phyloP scores from a whole-genome alignment of 53 echinoderm and acorn worm genomes.

The Astropecten irregularis region DNA sequence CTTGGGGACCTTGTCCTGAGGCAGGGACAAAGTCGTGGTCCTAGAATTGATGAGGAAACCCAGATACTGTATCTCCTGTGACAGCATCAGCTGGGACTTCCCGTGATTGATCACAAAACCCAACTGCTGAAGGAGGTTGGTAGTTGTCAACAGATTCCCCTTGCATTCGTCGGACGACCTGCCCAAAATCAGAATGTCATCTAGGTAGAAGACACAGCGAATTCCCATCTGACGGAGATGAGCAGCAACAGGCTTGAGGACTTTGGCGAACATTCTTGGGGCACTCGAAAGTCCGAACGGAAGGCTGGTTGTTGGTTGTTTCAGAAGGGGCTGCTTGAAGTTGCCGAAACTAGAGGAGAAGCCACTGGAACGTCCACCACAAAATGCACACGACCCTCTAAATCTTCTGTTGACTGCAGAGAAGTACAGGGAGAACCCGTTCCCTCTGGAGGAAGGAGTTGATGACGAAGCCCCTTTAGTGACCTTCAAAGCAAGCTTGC shows the following conservation, averaged over 20 bases:
- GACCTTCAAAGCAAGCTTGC: background rate
- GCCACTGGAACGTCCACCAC: background rate
- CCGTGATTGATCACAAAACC: background rate
- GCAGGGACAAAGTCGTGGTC: background rate
- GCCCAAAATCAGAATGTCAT: slow-evolving; percentile 8
- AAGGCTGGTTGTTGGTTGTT: background rate
- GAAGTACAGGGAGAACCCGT: background rate
- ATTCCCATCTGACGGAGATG: slow-evolving; percentile 21
- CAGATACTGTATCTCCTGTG: background rate
- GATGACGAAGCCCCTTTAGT: background rate
- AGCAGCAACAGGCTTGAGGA: slow-evolving; percentile 9
- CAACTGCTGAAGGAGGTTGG: background rate
- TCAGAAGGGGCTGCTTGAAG: background rate
- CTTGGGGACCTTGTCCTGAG: background rate
- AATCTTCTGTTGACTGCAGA: slow-evolving; percentile 3
- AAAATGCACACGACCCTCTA: background rate
- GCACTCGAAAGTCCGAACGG: slow-evolving; percentile 48
- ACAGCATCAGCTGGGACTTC: background rate
- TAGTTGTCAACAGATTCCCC: background rate
- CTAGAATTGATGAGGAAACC: slow-evolving; percentile 14
- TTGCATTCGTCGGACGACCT: slow-evolving; percentile 18
- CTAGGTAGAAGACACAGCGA: slow-evolving; percentile 17
- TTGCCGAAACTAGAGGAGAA: background rate
- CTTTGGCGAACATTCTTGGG: slow-evolving; percentile 67
- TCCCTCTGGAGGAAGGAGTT: too few species aligned